Conservation (phyloP, 2,888 invertebrate genomes). For the Andrena chrysosceles region DNA sequence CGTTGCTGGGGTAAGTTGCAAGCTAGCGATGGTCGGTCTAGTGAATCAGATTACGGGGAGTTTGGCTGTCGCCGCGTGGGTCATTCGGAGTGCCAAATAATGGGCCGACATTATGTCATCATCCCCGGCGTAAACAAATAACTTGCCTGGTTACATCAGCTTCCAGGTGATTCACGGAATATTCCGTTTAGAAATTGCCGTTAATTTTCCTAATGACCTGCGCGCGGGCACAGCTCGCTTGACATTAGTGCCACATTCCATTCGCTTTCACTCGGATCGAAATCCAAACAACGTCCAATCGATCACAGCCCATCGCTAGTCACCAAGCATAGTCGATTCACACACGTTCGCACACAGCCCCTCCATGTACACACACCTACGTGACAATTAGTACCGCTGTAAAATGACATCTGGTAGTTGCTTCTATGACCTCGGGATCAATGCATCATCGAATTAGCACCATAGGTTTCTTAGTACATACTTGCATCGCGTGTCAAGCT, state of each 20-base stretch:
- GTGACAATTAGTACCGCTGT: constrained; percentile 40
- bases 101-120: neutral
- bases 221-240: constrained; percentile 8
- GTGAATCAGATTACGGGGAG: constrained; percentile 24
- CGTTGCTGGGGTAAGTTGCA: constrained; percentile 19
- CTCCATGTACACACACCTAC: constrained; percentile 2
- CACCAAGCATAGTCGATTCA: constrained; percentile 17
- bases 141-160: neutral
- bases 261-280: constrained; percentile 24
- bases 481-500: constrained; percentile 65
- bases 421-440: constrained; percentile 54
- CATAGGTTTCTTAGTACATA: constrained; percentile 48
- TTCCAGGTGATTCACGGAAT: neutral
- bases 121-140: neutral
- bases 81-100: constrained; percentile 16
- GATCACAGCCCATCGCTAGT: constrained; percentile 18
- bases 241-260: constrained; percentile 28
- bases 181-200: neutral
- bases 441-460: constrained; percentile 59
- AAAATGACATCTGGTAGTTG: constrained; percentile 58
- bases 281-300: constrained; percentile 2
- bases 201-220: constrained; percentile 12
- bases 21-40: constrained; percentile 28
- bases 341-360: neutral
- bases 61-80: constrained; percentile 18